phyloP scores from a whole-genome alignment of 2,888 invertebrate genomes.

The Argyresthia goedartella region DNA sequence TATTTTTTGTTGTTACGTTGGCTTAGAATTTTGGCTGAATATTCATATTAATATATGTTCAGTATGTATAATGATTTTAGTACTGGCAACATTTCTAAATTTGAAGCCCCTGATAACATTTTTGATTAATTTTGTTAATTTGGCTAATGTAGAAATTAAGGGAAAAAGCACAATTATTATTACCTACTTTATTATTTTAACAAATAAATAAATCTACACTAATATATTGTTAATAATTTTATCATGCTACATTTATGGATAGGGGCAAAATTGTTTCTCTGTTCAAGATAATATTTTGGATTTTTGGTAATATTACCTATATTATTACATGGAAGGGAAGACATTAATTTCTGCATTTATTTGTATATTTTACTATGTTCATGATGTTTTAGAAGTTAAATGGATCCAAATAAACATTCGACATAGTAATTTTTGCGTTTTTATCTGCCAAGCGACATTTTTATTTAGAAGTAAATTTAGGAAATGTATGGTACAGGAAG shows the following conservation, averaged over 20 bases:
- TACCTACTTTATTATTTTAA: conserved; percentile 49
- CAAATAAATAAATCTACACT: conserved; percentile 42
- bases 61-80: conserved; percentile 18
- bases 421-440: conserved; percentile 44
- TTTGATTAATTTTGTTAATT: conserved; percentile 32
- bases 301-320: conserved; percentile 12
- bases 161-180: conserved; percentile 53
- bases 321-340: conserved; percentile 21
- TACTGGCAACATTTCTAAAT: conserved; percentile 31
- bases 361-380: conserved; percentile 66
- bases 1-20: conserved; percentile 14
- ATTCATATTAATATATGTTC: conserved; percentile 15
- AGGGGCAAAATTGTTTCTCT: conserved; percentile 33
- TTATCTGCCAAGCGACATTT: conserved; percentile 4
- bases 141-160: conserved; percentile 63
- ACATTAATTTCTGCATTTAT: conserved; percentile 57
- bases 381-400: conserved; percentile 62
- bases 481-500: too few relatives aligned
- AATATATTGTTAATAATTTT: conserved; percentile 69
- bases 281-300: conserved; percentile 32
- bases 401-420: conserved; percentile 67
- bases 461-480: too few relatives aligned
- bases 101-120: not conserved
- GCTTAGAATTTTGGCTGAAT: conserved; percentile 15
- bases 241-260: conserved; percentile 48